Evolutionary conservation across 2,888 invertebrate genomes (phyloP).

Genomic region (Meta bourneti): DNA sequence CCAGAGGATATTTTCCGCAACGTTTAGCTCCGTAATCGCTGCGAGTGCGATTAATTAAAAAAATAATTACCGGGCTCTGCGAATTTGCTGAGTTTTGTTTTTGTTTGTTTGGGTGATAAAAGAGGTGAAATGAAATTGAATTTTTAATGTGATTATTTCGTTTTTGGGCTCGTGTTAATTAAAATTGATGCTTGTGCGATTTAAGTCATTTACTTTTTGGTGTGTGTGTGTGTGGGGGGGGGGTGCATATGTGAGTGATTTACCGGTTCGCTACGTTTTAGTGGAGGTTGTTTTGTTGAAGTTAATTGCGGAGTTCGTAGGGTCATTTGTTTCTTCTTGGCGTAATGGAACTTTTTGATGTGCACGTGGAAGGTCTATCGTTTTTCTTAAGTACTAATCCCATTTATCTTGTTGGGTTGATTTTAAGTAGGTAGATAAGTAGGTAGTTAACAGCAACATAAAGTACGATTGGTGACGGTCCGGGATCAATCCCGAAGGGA

Average conservation of each 20-base stretch:
- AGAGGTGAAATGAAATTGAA: background rate
- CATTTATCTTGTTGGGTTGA: too few species aligned
- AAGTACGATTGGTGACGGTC: too few species aligned
- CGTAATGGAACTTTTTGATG: background rate
- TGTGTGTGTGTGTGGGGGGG: background rate
- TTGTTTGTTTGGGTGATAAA: background rate
- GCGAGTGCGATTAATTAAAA: background rate
- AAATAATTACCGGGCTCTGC: background rate
- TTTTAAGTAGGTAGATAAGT: too few species aligned
- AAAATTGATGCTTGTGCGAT: background rate
- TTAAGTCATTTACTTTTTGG: background rate
- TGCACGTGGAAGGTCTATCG: background rate
- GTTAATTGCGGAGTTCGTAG: background rate
- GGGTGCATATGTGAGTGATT: background rate
- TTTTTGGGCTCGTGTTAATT: background rate
- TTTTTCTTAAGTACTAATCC: background rate
- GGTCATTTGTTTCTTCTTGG: background rate
- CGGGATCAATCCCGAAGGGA: too few species aligned
- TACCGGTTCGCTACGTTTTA: background rate
- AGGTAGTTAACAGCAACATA: too few species aligned
- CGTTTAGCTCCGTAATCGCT: slow-evolving; percentile 21
- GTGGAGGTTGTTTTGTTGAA: background rate
- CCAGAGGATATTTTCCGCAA: slow-evolving; percentile 11
- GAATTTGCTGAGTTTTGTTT: background rate
- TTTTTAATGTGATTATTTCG: background rate